Percentiles rank a stretch among this genome's conserved stretches.
These are phyloP conservation scores for Ciona savignyi DNA, from an alignment of 23 tunicate genomes.

Conservation along the genomic window DNA sequence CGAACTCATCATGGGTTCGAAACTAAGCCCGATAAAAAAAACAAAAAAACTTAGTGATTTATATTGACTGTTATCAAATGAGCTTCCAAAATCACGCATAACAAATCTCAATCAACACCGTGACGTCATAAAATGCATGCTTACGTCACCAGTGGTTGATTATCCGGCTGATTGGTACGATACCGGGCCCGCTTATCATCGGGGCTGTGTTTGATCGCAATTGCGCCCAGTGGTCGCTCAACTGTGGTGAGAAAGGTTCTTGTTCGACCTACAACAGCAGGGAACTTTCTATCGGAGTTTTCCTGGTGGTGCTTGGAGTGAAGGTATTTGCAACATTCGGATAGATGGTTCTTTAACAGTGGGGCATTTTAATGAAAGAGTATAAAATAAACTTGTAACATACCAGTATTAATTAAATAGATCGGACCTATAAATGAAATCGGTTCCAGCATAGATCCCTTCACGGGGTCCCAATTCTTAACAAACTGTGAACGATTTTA, in stretches of 20 bases:
- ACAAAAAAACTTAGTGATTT: neutral
- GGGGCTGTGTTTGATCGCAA: constrained; percentile 56
- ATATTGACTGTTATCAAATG: neutral
- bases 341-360: too few relatives aligned
- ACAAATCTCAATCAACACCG: too few relatives aligned
- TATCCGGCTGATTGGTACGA: constrained; percentile 44
- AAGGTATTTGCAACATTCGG: neutral
- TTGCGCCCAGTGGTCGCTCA: constrained; percentile 41
- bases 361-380: too few relatives aligned
- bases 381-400: too few relatives aligned
- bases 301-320: constrained; percentile 8
- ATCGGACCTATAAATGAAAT: too few relatives aligned
- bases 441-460: too few relatives aligned
- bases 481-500: too few relatives aligned
- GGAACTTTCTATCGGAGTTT: constrained; percentile 16
- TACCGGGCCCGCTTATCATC: constrained; percentile 65
- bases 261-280: constrained; percentile 41
- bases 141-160: constrained; percentile 35
- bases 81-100: too few relatives aligned
- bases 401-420: too few relatives aligned
- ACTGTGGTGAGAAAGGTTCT: constrained; percentile 60
- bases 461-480: too few relatives aligned
- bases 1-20: too few relatives aligned
- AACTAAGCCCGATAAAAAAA: too few relatives aligned
- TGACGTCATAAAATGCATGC: neutral